These are phyloP conservation scores for Nudaria mundana DNA, from an alignment of 2,888 invertebrate genomes.

Conservation along the genomic window DNA sequence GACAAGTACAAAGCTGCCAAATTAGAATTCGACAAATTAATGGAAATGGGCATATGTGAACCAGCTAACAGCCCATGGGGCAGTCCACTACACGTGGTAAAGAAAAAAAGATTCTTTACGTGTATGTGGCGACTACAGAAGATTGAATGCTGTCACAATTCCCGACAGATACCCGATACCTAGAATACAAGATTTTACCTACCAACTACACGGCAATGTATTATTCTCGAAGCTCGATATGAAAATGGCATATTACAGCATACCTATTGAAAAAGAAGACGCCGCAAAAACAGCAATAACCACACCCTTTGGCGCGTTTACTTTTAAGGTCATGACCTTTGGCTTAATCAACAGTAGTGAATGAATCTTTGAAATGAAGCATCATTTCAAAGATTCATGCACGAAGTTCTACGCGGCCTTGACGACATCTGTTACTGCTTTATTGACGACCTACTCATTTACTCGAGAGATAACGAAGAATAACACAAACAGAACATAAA, in stretches of 20 bases:
- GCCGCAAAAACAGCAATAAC: background rate
- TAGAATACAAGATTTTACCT: background rate
- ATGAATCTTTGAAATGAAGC: no score
- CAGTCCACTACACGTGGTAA: conserved; percentile 1
- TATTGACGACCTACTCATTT: no score
- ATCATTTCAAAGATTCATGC: no score
- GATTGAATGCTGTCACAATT: no score
- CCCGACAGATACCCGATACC: background rate
- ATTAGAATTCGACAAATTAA: no score
- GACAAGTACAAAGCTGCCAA: no score
- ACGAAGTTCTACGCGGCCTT: background rate
- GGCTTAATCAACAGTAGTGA: background rate
- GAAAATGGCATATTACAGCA: background rate
- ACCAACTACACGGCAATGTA: background rate
- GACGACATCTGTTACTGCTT: no score
- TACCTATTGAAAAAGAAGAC: background rate
- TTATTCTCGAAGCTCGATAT: background rate
- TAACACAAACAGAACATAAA: no score
- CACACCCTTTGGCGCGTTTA: background rate
- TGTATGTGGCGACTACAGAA: background rate
- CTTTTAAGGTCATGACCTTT: background rate
- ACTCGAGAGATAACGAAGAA: no score
- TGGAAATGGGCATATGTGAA: no score
- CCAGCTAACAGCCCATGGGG: no score
- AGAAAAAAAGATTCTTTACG: background rate